A percentile compares a stretch with the other conserved stretches of the same genome.
Evolutionary conservation across 1,140 invertebrate genomes (phyloP).

Genomic region (Euglossa dilemma): DNA sequence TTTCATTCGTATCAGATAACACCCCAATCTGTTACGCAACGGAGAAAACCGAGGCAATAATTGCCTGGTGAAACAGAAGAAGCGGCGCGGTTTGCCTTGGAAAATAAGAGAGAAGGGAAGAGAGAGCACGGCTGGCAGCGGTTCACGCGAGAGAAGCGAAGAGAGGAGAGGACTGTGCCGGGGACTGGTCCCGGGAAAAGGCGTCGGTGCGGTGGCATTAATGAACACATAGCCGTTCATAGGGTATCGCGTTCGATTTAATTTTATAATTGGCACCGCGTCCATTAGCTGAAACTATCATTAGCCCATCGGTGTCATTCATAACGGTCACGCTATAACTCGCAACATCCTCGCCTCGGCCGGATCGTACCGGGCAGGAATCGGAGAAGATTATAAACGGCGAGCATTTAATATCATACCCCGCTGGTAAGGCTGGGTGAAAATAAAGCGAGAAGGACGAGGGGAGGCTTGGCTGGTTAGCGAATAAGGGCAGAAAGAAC

Average conservation of each 20-base stretch:
- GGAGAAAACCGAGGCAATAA: too few relatives aligned
- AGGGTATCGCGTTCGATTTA: background rate
- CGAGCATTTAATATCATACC: slow-evolving; percentile 57
- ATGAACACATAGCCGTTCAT: background rate
- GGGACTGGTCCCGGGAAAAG: background rate
- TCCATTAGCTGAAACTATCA: background rate
- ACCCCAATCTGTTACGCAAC: too few relatives aligned
- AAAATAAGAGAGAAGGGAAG: too few relatives aligned
- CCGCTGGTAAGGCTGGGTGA: background rate
- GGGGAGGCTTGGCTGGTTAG: background rate
- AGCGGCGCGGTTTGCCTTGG: too few relatives aligned
- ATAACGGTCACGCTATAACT: background rate
- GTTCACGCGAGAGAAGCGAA: too few relatives aligned
- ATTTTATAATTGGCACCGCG: background rate
- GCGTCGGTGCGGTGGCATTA: background rate
- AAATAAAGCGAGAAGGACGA: background rate
- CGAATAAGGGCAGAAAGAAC: background rate
- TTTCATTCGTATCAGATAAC: too few relatives aligned
- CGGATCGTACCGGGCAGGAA: background rate
- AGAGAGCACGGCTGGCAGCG: too few relatives aligned
- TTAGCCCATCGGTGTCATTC: background rate
- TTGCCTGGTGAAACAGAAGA: too few relatives aligned
- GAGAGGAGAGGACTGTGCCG: too few relatives aligned
- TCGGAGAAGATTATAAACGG: slow-evolving; percentile 21
- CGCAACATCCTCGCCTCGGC: background rate